Percentiles rank a stretch among this genome's conserved stretches.
These are phyloP conservation scores for Neotragus moschatus DNA, from an alignment of 2,113 vertebrate genomes.

Conservation along the genomic window DNA sequence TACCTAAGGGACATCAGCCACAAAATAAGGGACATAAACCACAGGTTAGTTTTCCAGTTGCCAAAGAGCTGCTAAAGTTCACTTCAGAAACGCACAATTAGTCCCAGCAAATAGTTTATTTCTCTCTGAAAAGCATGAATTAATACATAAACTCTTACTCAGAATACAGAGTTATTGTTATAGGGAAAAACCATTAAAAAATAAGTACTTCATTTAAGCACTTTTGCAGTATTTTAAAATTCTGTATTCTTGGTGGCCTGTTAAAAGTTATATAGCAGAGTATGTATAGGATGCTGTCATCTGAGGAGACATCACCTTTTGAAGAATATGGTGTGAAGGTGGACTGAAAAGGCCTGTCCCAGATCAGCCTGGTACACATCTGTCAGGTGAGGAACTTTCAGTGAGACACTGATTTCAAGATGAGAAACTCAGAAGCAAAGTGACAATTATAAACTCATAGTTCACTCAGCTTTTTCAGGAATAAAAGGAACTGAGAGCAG, in stretches of 20 bases:
- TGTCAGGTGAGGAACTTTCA: neutral
- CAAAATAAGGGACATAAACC: neutral
- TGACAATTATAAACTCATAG: neutral
- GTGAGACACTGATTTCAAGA: neutral
- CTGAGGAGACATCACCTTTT: neutral
- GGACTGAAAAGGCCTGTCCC: neutral
- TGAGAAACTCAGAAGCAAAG: neutral
- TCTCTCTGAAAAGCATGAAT: neutral
- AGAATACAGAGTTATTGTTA: neutral
- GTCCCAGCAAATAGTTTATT: neutral
- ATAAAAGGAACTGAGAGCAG: neutral
- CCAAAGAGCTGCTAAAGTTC: neutral
- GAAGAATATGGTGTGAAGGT: neutral
- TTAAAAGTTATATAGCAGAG: neutral
- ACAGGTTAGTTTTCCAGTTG: neutral
- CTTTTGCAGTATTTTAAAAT: neutral
- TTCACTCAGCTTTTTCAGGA: neutral
- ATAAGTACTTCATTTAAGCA: neutral
- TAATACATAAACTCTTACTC: neutral
- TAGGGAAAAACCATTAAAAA: neutral
- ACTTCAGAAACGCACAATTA: neutral
- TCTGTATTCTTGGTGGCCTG: neutral
- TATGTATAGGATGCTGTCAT: neutral
- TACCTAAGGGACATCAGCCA: neutral
- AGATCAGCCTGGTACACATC: neutral